These are phyloP conservation scores for Drosophila prolongata DNA, from an alignment of 2,888 invertebrate genomes.

Conservation along the genomic window DNA sequence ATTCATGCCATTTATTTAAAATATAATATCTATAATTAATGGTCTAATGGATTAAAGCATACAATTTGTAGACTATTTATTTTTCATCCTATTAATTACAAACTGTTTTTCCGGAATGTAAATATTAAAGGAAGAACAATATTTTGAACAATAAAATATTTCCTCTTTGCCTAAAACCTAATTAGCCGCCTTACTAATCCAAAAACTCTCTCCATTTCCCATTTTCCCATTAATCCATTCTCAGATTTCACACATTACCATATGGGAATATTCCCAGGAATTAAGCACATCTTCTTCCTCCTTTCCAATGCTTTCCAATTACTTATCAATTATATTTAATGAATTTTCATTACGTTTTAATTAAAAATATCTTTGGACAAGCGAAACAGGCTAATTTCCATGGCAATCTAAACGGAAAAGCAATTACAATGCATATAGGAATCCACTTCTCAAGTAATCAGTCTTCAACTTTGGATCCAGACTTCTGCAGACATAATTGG, in stretches of 20 bases:
- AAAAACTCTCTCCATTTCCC: background rate
- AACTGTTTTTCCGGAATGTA: background rate
- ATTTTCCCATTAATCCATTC: background rate
- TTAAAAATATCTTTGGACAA: constrained; percentile 17
- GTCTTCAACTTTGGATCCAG: background rate
- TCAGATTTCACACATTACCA: background rate
- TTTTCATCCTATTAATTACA: background rate
- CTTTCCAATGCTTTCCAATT: constrained; percentile 8
- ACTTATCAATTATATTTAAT: constrained; percentile 28
- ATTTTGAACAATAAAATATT: background rate
- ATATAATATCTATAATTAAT: constrained; percentile 18
- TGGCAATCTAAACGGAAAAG: constrained; percentile 20
- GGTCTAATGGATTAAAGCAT: background rate
- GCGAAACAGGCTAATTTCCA: constrained; percentile 16
- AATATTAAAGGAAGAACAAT: background rate
- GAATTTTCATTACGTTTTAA: constrained; percentile 15
- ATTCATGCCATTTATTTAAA: constrained; percentile 17
- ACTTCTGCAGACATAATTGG: constrained; percentile 21
- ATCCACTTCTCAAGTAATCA: constrained; percentile 22
- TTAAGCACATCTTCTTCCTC: background rate
- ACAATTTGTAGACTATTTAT: constrained; percentile 1
- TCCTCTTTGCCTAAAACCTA: background rate
- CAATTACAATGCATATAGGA: constrained; percentile 23
- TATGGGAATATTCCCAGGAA: constrained; percentile 33
- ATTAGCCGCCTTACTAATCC: background rate